Conservation (phyloP, 2,797 vertebrate species). For the Capromys pilorides region DNA sequence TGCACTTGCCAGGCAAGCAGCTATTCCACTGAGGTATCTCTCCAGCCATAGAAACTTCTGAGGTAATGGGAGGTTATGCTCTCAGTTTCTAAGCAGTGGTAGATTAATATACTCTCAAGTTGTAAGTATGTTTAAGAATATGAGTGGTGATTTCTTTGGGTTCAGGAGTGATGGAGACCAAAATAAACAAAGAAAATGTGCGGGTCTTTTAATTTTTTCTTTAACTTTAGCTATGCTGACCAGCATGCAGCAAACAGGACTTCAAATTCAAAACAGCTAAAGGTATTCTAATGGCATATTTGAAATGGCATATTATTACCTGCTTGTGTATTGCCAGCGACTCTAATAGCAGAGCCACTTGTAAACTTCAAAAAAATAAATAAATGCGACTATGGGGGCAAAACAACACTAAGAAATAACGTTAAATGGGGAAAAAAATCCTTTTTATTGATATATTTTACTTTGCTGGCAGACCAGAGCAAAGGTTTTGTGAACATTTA, state of each 20-base stretch:
- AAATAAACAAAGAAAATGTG: conserved; percentile 47
- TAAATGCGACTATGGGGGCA: conserved; percentile 64
- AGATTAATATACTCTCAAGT: neutral
- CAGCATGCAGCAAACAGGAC: conserved; percentile 29
- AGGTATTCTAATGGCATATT: conserved; percentile 29
- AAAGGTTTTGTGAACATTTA: conserved; percentile 94
- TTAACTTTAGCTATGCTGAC: conserved; percentile 68
- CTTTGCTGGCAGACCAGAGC: conserved; percentile 94
- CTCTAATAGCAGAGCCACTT: neutral
- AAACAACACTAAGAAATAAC: conserved; percentile 67
- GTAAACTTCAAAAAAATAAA: conserved; percentile 1
- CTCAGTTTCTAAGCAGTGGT: no score
- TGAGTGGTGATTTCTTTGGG: neutral
- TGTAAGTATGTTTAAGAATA: conserved; percentile 17
- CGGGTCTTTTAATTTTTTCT: conserved; percentile 70
- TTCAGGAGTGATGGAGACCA: neutral
- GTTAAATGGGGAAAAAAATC: conserved; percentile 71
- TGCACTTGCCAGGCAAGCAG: no score
- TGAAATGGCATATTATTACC: neutral
- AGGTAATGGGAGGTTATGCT: neutral
- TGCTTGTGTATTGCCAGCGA: neutral
- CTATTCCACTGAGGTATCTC: no score
- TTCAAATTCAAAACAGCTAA: conserved; percentile 78
- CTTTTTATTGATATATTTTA: conserved; percentile 90
- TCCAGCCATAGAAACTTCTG: neutral